These are phyloP conservation scores for Helicolenus hilgendorfi DNA, from an alignment of 2,797 vertebrate genomes.

Conservation along the genomic window DNA sequence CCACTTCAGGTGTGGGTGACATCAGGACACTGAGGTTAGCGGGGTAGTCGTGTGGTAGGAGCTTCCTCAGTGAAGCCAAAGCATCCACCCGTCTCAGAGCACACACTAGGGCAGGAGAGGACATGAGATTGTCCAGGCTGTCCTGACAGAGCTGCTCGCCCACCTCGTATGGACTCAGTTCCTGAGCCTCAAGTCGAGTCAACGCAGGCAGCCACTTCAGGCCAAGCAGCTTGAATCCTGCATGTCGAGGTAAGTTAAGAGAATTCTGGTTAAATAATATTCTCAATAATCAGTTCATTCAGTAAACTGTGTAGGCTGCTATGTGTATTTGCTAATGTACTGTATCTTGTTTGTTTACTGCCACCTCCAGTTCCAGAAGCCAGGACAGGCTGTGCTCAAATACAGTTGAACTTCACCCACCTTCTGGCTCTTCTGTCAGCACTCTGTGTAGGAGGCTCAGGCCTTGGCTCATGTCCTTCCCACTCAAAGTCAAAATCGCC, in stretches of 20 bases:
- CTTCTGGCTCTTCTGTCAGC: conserved; percentile 65
- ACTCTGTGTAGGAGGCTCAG: conserved; percentile 79
- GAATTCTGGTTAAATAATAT: not conserved
- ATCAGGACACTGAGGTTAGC: conserved; percentile 70
- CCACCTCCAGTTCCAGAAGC: not conserved
- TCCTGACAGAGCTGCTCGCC: conserved; percentile 76
- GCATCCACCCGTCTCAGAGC: conserved; percentile 69
- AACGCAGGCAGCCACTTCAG: conserved; percentile 87
- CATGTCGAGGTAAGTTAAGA: not conserved
- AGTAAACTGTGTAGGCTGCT: not conserved
- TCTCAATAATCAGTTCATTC: not conserved
- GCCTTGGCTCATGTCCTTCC: conserved; percentile 76
- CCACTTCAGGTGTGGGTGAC: conserved; percentile 86
- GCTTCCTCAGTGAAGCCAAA: conserved; percentile 62
- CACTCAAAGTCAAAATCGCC: conserved; percentile 82
- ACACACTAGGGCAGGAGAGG: conserved; percentile 79
- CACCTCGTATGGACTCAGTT: conserved; percentile 88
- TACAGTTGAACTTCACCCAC: conserved; percentile 39
- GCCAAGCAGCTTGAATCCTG: conserved; percentile 82
- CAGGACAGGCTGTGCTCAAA: conserved; percentile 11
- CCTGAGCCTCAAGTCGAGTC: conserved; percentile 81
- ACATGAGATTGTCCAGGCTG: conserved; percentile 77
- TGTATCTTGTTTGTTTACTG: conserved; percentile 29
- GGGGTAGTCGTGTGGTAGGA: conserved; percentile 32
- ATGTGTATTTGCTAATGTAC: not conserved